Conservation (phyloP, 1,140 invertebrate genomes). For the Tribolium castaneum region DNA sequence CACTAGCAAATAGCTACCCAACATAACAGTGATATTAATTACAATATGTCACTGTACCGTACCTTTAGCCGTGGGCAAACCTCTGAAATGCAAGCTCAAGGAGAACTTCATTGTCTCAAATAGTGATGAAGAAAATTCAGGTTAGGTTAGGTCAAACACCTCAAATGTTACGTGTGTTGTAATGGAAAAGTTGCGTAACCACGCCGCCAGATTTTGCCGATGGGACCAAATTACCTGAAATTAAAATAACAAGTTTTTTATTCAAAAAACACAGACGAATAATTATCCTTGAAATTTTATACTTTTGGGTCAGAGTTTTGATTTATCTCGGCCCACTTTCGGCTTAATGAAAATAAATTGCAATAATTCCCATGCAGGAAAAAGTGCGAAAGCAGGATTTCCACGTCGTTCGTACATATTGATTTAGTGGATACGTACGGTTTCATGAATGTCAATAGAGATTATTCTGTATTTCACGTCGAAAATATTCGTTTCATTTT, state of each 20-base stretch:
- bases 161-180: constrained; percentile 10
- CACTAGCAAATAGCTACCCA: background rate
- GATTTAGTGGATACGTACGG: background rate
- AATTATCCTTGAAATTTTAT: background rate
- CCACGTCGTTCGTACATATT: background rate
- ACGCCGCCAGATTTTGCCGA: background rate
- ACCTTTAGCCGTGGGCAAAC: background rate
- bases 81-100: constrained; percentile 27
- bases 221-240: background rate
- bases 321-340: background rate
- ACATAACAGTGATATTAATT: background rate
- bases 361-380: background rate
- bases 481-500: no score
- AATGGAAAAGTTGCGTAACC: background rate
- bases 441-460: background rate
- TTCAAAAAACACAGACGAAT: background rate
- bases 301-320: background rate
- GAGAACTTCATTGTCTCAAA: constrained; percentile 37
- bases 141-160: constrained; percentile 36
- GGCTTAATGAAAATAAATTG: background rate
- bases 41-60: background rate
- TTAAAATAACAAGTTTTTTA: background rate
- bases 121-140: constrained; percentile 20
- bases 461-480: no score
- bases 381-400: background rate